Evolutionary conservation across 2,113 vertebrate species (phyloP), one percentile per base, ranked within the genome.

Genomic region (Chaetorhynchus papuensis): DNA sequence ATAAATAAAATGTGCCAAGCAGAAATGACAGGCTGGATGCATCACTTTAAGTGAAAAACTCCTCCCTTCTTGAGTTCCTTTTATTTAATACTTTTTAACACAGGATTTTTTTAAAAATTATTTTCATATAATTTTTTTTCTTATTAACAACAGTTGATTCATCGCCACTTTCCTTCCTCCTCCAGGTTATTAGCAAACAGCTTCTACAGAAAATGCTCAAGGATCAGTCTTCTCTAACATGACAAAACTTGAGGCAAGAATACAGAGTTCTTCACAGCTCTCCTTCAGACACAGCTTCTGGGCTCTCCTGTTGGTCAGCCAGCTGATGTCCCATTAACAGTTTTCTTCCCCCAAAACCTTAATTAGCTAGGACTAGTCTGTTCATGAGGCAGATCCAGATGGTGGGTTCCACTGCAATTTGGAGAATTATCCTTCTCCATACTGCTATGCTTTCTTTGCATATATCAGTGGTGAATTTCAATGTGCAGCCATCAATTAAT

Each of bases 401-500:
- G 57, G 21, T 13, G 4, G 10, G 41, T 44, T 72, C 42, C 44
- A 37, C 13, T 72, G 80, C 74, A 59, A 28, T 69, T n/a, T 79
- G 80, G 63, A 87, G 89, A 77, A 41, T 22, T 57, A 5, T 37
- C 86, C 41, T 61, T 74, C 85, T 83, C 89, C 10, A 2, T 39
- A 56, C 23, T 41, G 10, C 35, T 60, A 41, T 24, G 53, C 16
- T 72, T 72, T 66, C 28, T 92, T 66, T 23, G 45, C 24, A 42
- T 27, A 1, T n/a, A 42, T 68, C 39, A 87, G 35, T 37, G 19
- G 57, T 26, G 33, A 63, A 69, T 35, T 71, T 63, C 69, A 77
- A 17, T 37, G 18, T 63, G 47, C 80, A 52, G 41, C 71, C 37
- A 93, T 98, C 87, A 98, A 42, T 97, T 97, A 91, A 97, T 94